phyloP scores from a whole-genome alignment of 2,113 vertebrate genomes.

The Syrmaticus mikado region DNA sequence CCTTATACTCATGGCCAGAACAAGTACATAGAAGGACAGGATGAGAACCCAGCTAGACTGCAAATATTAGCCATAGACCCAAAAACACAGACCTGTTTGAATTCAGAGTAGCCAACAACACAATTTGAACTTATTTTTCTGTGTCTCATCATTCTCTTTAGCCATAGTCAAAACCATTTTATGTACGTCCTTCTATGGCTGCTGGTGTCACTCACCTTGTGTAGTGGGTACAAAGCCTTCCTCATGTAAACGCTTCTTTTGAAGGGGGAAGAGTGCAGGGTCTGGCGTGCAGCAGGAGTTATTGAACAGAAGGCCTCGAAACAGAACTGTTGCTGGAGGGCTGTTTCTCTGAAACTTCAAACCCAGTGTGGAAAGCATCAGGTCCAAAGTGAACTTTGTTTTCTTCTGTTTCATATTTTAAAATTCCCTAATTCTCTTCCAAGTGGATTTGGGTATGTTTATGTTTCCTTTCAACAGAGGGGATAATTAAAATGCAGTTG shows the following conservation, averaged over 20 bases:
- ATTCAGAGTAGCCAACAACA: background rate
- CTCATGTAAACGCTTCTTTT: background rate
- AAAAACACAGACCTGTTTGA: background rate
- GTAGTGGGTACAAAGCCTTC: background rate
- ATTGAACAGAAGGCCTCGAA: background rate
- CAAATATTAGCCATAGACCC: constrained; percentile 6
- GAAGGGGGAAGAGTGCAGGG: background rate
- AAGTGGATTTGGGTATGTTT: background rate
- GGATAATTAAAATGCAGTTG: constrained; percentile 9
- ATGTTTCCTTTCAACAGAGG: background rate
- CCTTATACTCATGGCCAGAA: constrained; percentile 29
- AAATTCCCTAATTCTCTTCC: background rate
- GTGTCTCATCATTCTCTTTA: background rate
- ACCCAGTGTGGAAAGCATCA: background rate
- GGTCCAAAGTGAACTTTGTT: background rate
- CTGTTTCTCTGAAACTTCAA: background rate
- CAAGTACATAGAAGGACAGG: background rate
- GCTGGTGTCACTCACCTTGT: background rate
- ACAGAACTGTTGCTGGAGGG: background rate
- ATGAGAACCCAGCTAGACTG: constrained; percentile 17
- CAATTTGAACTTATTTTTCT: background rate
- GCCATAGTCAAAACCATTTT: background rate
- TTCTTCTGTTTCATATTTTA: background rate
- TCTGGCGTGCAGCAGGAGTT: background rate
- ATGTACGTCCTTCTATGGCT: background rate